Percentiles rank a stretch among this genome's conserved stretches.
phyloP scores from a whole-genome alignment of 2,888 invertebrate species.

The Ligdia adustata region DNA sequence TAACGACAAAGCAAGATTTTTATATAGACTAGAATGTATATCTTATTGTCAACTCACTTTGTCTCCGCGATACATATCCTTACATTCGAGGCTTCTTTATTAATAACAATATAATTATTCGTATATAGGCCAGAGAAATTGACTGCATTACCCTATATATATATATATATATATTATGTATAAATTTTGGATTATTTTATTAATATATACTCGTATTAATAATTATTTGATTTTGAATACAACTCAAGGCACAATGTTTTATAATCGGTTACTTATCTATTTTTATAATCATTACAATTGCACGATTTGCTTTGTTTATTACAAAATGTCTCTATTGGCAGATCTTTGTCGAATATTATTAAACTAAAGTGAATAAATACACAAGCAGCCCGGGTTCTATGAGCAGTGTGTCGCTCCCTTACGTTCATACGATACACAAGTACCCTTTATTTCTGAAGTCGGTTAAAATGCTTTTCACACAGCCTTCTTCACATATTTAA shows the following conservation, averaged over 20 bases:
- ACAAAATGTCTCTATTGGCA: slow-evolving; percentile 60
- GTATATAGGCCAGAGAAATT: slow-evolving; percentile 75
- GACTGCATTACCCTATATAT: slow-evolving; percentile 75
- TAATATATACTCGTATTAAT: slow-evolving; percentile 48
- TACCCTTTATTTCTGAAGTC: slow-evolving; percentile 40
- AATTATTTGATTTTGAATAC: slow-evolving; percentile 73
- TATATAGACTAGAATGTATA: slow-evolving; percentile 74
- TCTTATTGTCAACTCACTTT: slow-evolving; percentile 80
- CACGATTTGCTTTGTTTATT: slow-evolving; percentile 48
- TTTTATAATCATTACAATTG: slow-evolving; percentile 55
- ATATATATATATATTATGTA: too few species aligned
- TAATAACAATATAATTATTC: slow-evolving; percentile 54
- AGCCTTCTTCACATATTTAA: slow-evolving; percentile 65
- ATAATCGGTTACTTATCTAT: slow-evolving; percentile 58
- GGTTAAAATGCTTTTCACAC: slow-evolving; percentile 75
- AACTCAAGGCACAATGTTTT: slow-evolving; percentile 78
- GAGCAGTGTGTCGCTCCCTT: slow-evolving; percentile 46
- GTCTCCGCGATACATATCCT: slow-evolving; percentile 68
- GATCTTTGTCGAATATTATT: slow-evolving; percentile 68
- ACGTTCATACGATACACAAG: slow-evolving; percentile 43
- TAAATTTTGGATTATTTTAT: slow-evolving; percentile 57
- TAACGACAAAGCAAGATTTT: slow-evolving; percentile 65
- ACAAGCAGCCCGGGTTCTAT: slow-evolving; percentile 16
- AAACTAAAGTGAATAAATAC: slow-evolving; percentile 47
- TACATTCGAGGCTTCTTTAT: slow-evolving; percentile 74